Evolutionary conservation across 2,113 vertebrate species (phyloP).

Genomic region (Sander lucioperca): DNA sequence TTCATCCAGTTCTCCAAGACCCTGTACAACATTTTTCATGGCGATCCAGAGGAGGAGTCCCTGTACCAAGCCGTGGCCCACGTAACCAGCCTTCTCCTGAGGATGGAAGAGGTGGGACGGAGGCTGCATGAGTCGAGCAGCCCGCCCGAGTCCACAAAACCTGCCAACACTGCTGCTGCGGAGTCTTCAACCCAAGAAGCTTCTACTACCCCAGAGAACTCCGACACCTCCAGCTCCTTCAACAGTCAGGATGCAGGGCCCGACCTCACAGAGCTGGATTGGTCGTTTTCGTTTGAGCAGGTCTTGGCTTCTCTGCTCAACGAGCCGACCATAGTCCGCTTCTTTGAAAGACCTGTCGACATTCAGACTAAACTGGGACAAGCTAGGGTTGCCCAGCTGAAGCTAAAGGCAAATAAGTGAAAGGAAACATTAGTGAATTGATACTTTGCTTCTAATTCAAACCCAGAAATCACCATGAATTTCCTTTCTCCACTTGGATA

Average conservation of each 20-base stretch:
- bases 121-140: constrained; percentile 80
- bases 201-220: constrained; percentile 48
- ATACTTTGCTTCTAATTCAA: constrained; percentile 30
- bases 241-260: constrained; percentile 48
- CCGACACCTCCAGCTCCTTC: constrained; percentile 53
- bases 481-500: constrained; percentile 31
- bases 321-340: constrained; percentile 91
- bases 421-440: neutral
- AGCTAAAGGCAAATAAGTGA: constrained; percentile 80
- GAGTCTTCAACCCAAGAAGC: constrained; percentile 51
- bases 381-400: constrained; percentile 88
- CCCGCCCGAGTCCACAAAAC: constrained; percentile 38
- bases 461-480: constrained; percentile 39
- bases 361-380: constrained; percentile 86
- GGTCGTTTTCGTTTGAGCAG: constrained; percentile 98
- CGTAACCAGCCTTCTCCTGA: constrained; percentile 91
- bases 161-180: neutral
- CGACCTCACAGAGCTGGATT: constrained; percentile 81
- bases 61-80: constrained; percentile 91
- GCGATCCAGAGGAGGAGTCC: constrained; percentile 92
- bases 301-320: constrained; percentile 95
- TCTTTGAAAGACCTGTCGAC: constrained; percentile 92
- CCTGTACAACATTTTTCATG: constrained; percentile 95
- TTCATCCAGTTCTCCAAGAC: constrained; percentile 98
- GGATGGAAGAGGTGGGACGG: constrained; percentile 82